phyloP scores from a whole-genome alignment of 1,140 invertebrate genomes.

The Drosophila busckii region DNA sequence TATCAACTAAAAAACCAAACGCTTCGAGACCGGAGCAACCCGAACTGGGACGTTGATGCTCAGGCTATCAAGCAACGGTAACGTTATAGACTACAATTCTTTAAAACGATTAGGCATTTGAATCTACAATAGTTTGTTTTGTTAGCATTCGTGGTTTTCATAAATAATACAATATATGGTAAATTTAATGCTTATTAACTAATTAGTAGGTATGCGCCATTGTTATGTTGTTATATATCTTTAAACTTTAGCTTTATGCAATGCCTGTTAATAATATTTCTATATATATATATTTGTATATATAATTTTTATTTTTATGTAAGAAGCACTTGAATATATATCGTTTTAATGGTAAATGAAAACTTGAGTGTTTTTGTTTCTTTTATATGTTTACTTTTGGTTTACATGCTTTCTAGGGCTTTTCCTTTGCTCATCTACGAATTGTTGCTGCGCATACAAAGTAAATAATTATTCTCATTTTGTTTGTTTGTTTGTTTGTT shows the following conservation, averaged over 20 bases:
- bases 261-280: slow-evolving; percentile 55
- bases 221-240: slow-evolving; percentile 4
- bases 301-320: slow-evolving; percentile 69
- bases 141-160: slow-evolving; percentile 36
- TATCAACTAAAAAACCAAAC: slow-evolving; percentile 67
- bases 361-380: slow-evolving; percentile 44
- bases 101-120: slow-evolving; percentile 39
- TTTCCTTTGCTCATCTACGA: slow-evolving; percentile 41
- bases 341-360: slow-evolving; percentile 75
- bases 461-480: slow-evolving; percentile 46
- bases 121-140: slow-evolving; percentile 58
- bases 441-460: slow-evolving; percentile 35
- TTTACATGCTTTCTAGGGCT: slow-evolving; percentile 21
- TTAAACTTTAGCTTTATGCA: slow-evolving; percentile 25
- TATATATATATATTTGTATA: slow-evolving; percentile 47
- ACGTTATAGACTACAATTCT: not conserved
- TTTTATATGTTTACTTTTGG: slow-evolving; percentile 8
- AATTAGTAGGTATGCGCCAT: slow-evolving; percentile 58
- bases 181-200: slow-evolving; percentile 59
- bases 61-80: not conserved
- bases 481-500: too few relatives aligned
- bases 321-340: slow-evolving; percentile 79
- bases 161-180: slow-evolving; percentile 46
- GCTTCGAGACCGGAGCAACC: slow-evolving; percentile 10
- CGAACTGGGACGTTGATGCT: not conserved